Evolutionary conservation across 2,797 vertebrate species (phyloP), one percentile per base, ranked within the genome.

Genomic region (Champsocephalus gunnari): DNA sequence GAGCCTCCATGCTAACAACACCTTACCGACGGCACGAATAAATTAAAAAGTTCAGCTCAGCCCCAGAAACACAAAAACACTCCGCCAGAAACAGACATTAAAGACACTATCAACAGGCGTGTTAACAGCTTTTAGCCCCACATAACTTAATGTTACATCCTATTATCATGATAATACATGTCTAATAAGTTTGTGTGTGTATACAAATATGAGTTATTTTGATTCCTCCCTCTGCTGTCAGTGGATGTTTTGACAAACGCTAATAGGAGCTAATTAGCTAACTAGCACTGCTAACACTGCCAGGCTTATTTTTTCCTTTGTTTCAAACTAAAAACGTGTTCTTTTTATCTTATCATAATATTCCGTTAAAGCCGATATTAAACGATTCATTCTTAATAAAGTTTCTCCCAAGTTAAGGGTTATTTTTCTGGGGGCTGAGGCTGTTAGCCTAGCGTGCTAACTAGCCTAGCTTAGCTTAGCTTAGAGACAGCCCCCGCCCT

Each of bases 1-100:
- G 80, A 82, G 77, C 83, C 87, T 93, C 94, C 94, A 95, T 95
- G 87, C 79, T 85, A 83, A 64, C 73, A 5, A 13, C 12, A 8
- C 53, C 56, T 38, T 38, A 14, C 9, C 50, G 14, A 54, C 64
- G 13, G 60, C 53, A 17, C 32, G 38, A 5, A 14, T 1, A 9
- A 41, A 43, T 32, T 9, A n/a, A 21, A 38, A 43, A 59, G 73
- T 66, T 38, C 17, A 1, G 5, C 66, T 62, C n/a, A 14, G 11
- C 12, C 17, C 5, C 1, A 44, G 2, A 63, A 5, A 12, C 41
- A 59, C n/a, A 24, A 12, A 45, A 65, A 41, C 19, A 34, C 41
- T 3, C 4, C 14, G 24, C 34, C 7, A 21, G 12, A 1, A 24
- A 34, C 8, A 38, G 2, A 32, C 56, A 69, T 19, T 4, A 19